phyloP scores from a whole-genome alignment of 1,140 invertebrate species.

The Orussus abietinus region DNA sequence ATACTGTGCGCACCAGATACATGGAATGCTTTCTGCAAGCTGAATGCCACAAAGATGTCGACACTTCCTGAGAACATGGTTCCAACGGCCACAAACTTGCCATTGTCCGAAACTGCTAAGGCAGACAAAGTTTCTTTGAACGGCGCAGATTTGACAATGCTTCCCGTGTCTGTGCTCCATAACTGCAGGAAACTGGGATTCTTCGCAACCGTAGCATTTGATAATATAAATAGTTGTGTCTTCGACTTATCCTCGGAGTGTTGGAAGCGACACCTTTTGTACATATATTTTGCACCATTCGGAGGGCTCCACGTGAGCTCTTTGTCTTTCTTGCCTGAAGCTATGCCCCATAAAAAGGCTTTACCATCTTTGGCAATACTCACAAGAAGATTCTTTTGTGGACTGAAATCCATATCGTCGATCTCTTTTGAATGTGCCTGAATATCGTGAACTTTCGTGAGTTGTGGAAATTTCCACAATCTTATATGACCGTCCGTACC shows the following conservation, averaged over 20 bases:
- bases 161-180: slow-evolving; percentile 62
- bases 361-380: slow-evolving; percentile 86
- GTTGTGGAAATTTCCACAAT: slow-evolving; percentile 83
- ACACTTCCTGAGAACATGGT: slow-evolving; percentile 91
- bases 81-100: slow-evolving; percentile 85
- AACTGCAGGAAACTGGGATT: slow-evolving; percentile 69
- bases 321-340: slow-evolving; percentile 60
- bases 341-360: slow-evolving; percentile 74
- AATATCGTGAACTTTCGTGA: slow-evolving; percentile 66
- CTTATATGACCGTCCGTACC: slow-evolving; percentile 84
- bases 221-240: slow-evolving; percentile 74
- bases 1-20: slow-evolving; percentile 83
- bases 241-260: slow-evolving; percentile 53
- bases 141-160: slow-evolving; percentile 55
- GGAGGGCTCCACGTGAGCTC: slow-evolving; percentile 72
- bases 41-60: slow-evolving; percentile 87
- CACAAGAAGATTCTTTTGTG: slow-evolving; percentile 68
- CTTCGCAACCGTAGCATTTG: slow-evolving; percentile 73
- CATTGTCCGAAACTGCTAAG: slow-evolving; percentile 85
- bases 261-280: slow-evolving; percentile 72
- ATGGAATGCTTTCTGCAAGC: slow-evolving; percentile 80
- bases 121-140: slow-evolving; percentile 77
- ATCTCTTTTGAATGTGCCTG: slow-evolving; percentile 75
- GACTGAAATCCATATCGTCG: slow-evolving; percentile 88
- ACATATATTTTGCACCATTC: slow-evolving; percentile 73